Evolutionary conservation across 2,113 vertebrate species (phyloP), one percentile per base, ranked within the genome.

Genomic region (Bungarus multicinctus): DNA sequence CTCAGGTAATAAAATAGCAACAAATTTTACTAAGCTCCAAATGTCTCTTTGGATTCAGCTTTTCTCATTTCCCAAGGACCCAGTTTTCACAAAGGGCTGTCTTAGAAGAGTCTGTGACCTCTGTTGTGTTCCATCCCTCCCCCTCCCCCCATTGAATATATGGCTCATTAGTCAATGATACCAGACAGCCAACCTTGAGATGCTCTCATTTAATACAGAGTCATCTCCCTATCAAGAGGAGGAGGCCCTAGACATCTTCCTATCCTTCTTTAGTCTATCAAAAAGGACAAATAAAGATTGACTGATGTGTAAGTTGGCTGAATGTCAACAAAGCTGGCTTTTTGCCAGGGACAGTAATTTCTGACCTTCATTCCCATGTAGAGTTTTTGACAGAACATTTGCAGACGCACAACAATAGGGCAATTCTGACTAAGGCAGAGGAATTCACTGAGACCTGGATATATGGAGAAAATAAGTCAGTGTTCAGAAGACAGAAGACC

Each of bases 121-220:
- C 53, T 47, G 89, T 91, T 92, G 69, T 86, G 74, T 43, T 89
- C 87, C 85, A 53, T 45, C n/a, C 91, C 30, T n/a, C 23, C 81
- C 18, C 6, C 45, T 50, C 45, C 81, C 7, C 88, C 27, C 60
- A 25, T 60, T 87, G 54, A 85, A 89, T 93, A 60, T 64, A 89
- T 91, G 87, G 22, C 87, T 91, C 91, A 91, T 91, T 91, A 93
- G 93, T 89, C 87, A 91, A 91, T 85, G 90, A 89, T 91, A 89
- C 57, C 89, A 93, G 90, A 93, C 69, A 93, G 74, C 12, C 88
- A 86, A 89, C 74, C 74, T 93, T 93, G 55, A 91, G 90, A 69
- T 91, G 47, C n/a, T 55, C 23, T 91, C 87, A 64, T 94, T 94
- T 91, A 74, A 86, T 90, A 94, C 90, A 89, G 64, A 89, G 85